phyloP scores from a whole-genome alignment of 35 echinoderm and acorn worm species.

The Chiridota heheva region DNA sequence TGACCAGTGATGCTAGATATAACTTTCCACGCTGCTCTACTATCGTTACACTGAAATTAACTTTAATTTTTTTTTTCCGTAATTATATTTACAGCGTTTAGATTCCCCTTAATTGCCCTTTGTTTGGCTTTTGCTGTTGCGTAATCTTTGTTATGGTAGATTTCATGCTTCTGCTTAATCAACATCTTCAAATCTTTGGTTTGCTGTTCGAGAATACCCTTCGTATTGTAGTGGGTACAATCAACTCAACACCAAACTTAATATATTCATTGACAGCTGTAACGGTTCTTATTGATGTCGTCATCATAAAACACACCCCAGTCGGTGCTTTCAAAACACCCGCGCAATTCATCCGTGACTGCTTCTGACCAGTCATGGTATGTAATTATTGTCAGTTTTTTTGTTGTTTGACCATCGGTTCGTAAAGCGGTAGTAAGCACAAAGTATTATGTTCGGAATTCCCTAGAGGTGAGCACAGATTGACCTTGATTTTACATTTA shows the following conservation, averaged over 20 bases:
- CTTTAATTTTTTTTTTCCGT: too few species aligned
- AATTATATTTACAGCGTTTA: too few species aligned
- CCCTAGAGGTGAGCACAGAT: conserved; percentile 7
- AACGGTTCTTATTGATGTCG: neutral
- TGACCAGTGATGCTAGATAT: too few species aligned
- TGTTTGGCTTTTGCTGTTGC: too few species aligned
- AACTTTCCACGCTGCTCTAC: too few species aligned
- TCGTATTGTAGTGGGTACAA: neutral
- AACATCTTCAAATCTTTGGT: conserved; percentile 14
- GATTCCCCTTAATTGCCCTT: too few species aligned
- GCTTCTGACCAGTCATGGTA: neutral
- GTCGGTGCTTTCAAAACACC: conserved; percentile 27
- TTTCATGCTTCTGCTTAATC: too few species aligned
- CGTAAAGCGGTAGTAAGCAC: neutral
- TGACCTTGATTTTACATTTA: conserved; percentile 13
- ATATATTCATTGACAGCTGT: neutral
- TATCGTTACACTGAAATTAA: too few species aligned
- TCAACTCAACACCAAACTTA: conserved; percentile 17
- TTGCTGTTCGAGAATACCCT: conserved; percentile 21
- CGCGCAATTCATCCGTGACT: neutral
- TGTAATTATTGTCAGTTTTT: neutral
- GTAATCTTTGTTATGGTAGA: too few species aligned
- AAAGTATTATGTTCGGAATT: conserved; percentile 33
- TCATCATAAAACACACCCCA: conserved; percentile 35
- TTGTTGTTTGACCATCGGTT: conserved; percentile 13